Evolutionary conservation across 1,140 invertebrate genomes (phyloP), one percentile per base, ranked within the genome.

Genomic region (Macrosteles quadrilineatus): DNA sequence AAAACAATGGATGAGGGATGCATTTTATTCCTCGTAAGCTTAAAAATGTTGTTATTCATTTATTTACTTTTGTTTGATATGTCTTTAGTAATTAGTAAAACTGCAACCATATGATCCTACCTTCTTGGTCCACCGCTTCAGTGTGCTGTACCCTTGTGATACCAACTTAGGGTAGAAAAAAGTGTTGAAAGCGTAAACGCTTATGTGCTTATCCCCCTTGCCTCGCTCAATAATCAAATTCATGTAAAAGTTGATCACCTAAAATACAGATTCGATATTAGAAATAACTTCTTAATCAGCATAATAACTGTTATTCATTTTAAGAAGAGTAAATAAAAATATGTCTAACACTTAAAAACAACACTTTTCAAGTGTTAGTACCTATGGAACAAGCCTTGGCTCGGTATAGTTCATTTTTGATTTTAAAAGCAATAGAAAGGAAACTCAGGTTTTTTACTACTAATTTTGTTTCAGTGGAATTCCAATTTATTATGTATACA

Each of bases 241-340:
- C 88, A 97, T 91, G 79, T 97, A 97, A 80, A 94, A 98, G 80
- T 97, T 93, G 67, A 98, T 98, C 0, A 98, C 80, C 86, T 87
- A 74, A 29, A 76, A 74, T n/a, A n/a, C n/a, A n/a, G n/a, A n/a
- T n/a, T n/a, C n/a, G n/a, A n/a, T n/a, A n/a, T 69, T 72, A 73
- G 66, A 73, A 73, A 69, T 64, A 65, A 67, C n/a, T 25, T 29
- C 9, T 69, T 2, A 71, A 68, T 19, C 17, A 21, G 27, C 11
- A 25, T 59, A 0, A 30, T 63, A 45, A 14, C 23, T 59, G 12
- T 1, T 2, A 27, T 17, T 19, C 53, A 43, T 55, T 40, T 68
- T 32, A 63, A 47, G 27, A 63, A 43, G 43, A 43, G 14, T 43
- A 4, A 19, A 66, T 9, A 11, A 43, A 9, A 66, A 43, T 55